Conservation (phyloP, 2,888 invertebrate genomes). For the Oscheius sp. region DNA sequence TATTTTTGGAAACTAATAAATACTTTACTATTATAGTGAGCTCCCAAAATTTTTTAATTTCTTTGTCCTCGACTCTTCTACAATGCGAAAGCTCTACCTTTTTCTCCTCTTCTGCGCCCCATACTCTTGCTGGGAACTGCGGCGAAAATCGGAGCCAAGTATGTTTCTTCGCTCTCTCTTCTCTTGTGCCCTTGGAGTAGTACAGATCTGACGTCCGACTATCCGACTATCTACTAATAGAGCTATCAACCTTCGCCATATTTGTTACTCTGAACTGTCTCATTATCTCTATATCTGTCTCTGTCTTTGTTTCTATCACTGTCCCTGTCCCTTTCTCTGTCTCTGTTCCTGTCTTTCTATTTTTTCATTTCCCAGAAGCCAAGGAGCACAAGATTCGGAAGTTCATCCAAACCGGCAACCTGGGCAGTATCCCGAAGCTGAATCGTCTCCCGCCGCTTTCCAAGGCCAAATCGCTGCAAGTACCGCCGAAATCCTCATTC, state of each 20-base stretch:
- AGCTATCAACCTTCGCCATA: too few species aligned
- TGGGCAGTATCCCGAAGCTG: slow-evolving; percentile 11
- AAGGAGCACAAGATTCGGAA: slow-evolving; percentile 4
- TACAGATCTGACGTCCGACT: background rate
- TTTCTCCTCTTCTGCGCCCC: background rate
- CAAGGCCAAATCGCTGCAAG: slow-evolving; percentile 32
- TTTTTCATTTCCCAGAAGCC: background rate
- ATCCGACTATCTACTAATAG: background rate
- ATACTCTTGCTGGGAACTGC: slow-evolving; percentile 11
- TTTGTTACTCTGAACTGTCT: too few species aligned
- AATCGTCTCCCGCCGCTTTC: slow-evolving; percentile 30
- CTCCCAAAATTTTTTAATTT: too few species aligned
- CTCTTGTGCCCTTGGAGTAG: background rate
- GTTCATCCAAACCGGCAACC: slow-evolving; percentile 9
- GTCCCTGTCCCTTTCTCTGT: too few species aligned
- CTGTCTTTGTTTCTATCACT: background rate
- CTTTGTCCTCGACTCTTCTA: background rate
- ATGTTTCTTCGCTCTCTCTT: background rate
- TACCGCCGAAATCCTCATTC: slow-evolving; percentile 34
- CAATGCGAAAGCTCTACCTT: slow-evolving; percentile 9
- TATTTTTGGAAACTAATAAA: too few species aligned
- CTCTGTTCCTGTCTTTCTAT: background rate
- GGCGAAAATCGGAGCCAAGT: slow-evolving; percentile 3
- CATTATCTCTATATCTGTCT: too few species aligned
- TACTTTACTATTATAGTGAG: too few species aligned